Evolutionary conservation across 64 coral and sea anemone genomes (phyloP), one percentile per base, ranked within the genome.

Genomic region (Montipora sp.): DNA sequence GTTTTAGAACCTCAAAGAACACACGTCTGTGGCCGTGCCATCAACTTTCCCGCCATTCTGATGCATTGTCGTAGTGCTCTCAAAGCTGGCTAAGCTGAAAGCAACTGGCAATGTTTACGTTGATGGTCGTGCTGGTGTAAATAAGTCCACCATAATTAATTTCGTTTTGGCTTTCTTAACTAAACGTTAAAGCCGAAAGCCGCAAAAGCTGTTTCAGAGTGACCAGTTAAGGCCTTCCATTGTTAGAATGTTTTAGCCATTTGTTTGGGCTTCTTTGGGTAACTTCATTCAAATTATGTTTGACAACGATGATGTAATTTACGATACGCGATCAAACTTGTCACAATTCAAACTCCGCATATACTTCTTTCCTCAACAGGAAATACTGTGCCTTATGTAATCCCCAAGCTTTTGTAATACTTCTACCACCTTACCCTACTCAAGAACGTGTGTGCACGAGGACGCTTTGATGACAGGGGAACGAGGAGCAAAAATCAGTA

Each of bases 231-330:
- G 63, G 63, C 63, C 13, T 18, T 67, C 63, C 15, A 67, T 18
- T 67, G 63, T 67, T 67, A 67, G 18, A 67, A 67, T 67, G 63
- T 67, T 67, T 18, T 67, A 67, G 63, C 63, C 63, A 67, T 67
- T 67, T 1, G 8, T 67, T 67, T 16, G 63, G 63, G 8, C 63
- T 67, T 67, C 63, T 67, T 67, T 67, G 13, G 63, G 63, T 0
- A 4, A 19, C 63, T 67, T 67, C 63, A 67, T 67, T 67, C 63
- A 19, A 67, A 18, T 18, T 16, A 67, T 67, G 63, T 67, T 67
- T 14, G 63, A 67, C 0, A 67, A 67, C 63, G 63, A 67, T 67
- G 63, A 67, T 19, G 63, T 67, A 67, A 67, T 67, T 18, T 19
- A 67, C 63, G 63, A 67, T 67, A 67, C 63, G 63, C 63, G 63